Percentiles rank a stretch among this genome's conserved stretches.
Conservation (phyloP, 1,140 invertebrate species). For the Pemphigus obesinymphae region DNA sequence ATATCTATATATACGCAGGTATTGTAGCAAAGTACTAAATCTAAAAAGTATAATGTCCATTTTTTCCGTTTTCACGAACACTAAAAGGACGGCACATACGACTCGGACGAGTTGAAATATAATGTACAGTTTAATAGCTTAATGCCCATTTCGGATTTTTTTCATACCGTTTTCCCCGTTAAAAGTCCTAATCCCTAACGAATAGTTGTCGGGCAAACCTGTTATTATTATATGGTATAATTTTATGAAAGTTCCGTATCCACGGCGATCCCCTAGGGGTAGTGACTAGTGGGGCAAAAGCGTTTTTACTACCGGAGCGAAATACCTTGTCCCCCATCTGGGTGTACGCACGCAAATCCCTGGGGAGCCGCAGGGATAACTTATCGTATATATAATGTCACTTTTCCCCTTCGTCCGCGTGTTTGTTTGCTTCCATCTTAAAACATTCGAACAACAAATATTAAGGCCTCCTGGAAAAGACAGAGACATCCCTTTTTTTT, state of each 20-base stretch:
- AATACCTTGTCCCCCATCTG: conserved; percentile 27
- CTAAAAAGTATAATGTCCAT: not conserved
- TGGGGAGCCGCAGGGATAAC: conserved; percentile 34
- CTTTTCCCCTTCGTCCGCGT: not conserved
- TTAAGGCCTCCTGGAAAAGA: conserved; percentile 48
- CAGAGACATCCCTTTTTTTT: conserved; percentile 47
- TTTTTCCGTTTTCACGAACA: not conserved
- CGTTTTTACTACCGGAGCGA: conserved; percentile 34
- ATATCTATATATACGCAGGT: too few species aligned
- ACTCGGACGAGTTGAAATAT: not conserved
- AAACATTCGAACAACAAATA: conserved; percentile 34
- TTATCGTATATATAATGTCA: conserved; percentile 41
- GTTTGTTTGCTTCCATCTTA: conserved; percentile 38
- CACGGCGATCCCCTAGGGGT: not conserved
- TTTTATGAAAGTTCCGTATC: conserved; percentile 34
- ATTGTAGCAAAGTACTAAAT: not conserved
- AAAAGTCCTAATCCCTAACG: conserved; percentile 36
- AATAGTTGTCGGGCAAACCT: conserved; percentile 16
- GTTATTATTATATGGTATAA: conserved; percentile 33
- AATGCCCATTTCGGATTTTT: conserved; percentile 5
- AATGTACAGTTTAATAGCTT: conserved; percentile 26
- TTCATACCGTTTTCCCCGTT: conserved; percentile 13
- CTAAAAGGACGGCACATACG: not conserved
- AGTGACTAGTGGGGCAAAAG: conserved; percentile 28
- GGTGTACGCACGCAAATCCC: conserved; percentile 32